A percentile compares a stretch with the other conserved stretches of the same genome.
These are phyloP conservation scores for Autographa pulchrina DNA, from an alignment of 2,888 invertebrate genomes.

Conservation along the genomic window DNA sequence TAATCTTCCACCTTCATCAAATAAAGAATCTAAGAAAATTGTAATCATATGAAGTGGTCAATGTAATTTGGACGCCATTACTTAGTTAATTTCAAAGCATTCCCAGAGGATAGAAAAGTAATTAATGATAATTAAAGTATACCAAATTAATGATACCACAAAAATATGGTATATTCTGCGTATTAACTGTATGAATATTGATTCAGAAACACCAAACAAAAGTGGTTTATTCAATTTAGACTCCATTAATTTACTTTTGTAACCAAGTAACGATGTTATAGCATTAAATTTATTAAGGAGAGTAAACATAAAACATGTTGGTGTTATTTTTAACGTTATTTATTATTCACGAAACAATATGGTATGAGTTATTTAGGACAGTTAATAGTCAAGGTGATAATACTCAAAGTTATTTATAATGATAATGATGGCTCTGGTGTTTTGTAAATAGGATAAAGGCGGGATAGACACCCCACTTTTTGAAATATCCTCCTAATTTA, in stretches of 20 bases:
- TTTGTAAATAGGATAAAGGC: too few species aligned
- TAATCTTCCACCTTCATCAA: not conserved
- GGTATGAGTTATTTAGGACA: not conserved
- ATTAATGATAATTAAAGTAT: conserved; percentile 63
- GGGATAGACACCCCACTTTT: too few species aligned
- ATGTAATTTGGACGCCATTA: conserved; percentile 43
- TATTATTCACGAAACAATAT: not conserved
- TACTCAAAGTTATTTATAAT: not conserved
- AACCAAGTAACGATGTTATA: not conserved
- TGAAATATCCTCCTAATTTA: too few species aligned
- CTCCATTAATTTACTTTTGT: not conserved
- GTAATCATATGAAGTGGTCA: conserved; percentile 54
- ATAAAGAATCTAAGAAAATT: conserved; percentile 19
- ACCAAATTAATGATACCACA: conserved; percentile 56
- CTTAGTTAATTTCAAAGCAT: conserved; percentile 26
- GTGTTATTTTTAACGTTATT: not conserved
- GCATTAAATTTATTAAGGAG: not conserved
- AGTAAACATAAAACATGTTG: not conserved
- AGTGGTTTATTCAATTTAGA: not conserved
- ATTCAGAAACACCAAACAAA: not conserved
- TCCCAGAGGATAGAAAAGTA: conserved; percentile 69
- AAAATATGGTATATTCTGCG: conserved; percentile 39
- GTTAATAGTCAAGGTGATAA: not conserved
- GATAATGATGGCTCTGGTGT: too few species aligned
- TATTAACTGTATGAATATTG: conserved; percentile 33